Evolutionary conservation across 2,113 vertebrate genomes (phyloP), one percentile per base, ranked within the genome.

Genomic region (Halichoeres trimaculatus): DNA sequence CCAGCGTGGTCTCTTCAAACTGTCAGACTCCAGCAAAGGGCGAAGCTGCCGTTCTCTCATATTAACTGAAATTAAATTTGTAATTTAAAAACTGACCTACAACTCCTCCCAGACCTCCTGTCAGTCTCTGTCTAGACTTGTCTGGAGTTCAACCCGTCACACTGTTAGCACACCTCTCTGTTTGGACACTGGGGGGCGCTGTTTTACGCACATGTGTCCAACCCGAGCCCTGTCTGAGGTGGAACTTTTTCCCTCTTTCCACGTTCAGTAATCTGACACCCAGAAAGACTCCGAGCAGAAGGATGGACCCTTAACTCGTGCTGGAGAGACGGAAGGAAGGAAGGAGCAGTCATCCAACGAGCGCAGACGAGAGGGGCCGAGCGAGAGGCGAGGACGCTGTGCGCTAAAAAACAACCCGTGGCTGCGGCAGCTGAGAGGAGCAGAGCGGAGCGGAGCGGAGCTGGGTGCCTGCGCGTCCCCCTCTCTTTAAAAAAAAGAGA

Each of bases 261-360:
- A 86, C 85, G 90, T 90, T 83, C 56, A 87, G 94, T 94, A 95
- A 94, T 85, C 86, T 82, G 94, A 95, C 93, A 94, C 91, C 90
- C 77, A 61, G 41, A 56, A 70, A 76, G 80, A 74, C 54, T 78
- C 72, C 0, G 54, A 77, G 85, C 70, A 87, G 84, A 86, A 93
- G 91, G 91, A 93, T 93, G 93, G 90, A 92, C 84, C 78, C 89
- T 78, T 83, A 83, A 87, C 82, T 93, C 76, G 35, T 66, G 45
- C 64, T 80, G 83, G 81, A 73, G 74, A 86, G 75, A 88, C 81
- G 84, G 88, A 89, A 81, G 85, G 85, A 89, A 81, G 85, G 85
- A 81, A 87, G 85, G 72, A 81, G 3, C 77, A 88, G 70, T 87
- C 79, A 69, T 63, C 66, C 79, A 55, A 41, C 70, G 75, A 81